Percentiles rank a stretch among this genome's conserved stretches.
Evolutionary conservation across 2,888 invertebrate genomes (phyloP).

Genomic region (Aspidapion aeneum): DNA sequence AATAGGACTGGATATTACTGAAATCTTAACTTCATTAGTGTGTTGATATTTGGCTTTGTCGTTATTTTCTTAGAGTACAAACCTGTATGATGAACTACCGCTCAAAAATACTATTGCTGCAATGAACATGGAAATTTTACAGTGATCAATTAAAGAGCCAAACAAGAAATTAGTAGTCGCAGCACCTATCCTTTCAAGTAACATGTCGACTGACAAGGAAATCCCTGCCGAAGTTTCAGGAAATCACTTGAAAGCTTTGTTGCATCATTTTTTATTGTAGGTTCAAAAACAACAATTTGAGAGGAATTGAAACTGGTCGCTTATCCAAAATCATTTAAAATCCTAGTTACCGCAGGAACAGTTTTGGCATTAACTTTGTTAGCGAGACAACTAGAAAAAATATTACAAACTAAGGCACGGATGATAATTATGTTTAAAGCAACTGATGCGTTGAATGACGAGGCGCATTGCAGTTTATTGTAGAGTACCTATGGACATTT

Average conservation of each 20-base stretch:
- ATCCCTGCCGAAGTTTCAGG: no score
- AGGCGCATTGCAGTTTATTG: no score
- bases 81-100: conserved; percentile 45
- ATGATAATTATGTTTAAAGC: conserved; percentile 64
- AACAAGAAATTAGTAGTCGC: no score
- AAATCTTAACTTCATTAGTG: not conserved
- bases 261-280: conserved; percentile 48
- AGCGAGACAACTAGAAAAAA: conserved; percentile 59
- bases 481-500: no score
- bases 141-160: no score
- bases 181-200: conserved; percentile 62
- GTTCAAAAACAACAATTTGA: no score
- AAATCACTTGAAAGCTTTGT: conserved; percentile 43
- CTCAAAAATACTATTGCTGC: conserved; percentile 50
- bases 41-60: not conserved
- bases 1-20: not conserved
- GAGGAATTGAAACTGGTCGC: no score
- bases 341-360: conserved; percentile 46
- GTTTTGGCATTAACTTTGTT: conserved; percentile 35
- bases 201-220: conserved; percentile 62
- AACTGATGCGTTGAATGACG: no score
- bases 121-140: no score
- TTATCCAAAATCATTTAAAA: conserved; percentile 55
- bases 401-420: conserved; percentile 63
- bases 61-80: conserved; percentile 31